Percentiles rank a stretch among this genome's conserved stretches.
Conservation (phyloP, 2,888 invertebrate genomes). For the Augiades crinisus region DNA sequence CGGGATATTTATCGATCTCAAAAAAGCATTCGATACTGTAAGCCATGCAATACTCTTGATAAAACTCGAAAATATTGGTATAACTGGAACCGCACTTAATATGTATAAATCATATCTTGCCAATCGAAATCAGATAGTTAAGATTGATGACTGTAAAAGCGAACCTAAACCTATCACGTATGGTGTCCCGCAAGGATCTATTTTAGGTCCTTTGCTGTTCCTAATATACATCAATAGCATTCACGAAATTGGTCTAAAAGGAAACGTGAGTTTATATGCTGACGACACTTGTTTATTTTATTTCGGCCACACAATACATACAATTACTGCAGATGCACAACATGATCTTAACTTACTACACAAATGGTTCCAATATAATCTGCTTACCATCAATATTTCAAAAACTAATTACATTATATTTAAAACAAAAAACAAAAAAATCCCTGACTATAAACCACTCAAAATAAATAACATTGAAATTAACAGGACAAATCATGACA, state of each 20-base stretch:
- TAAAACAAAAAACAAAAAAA: constrained; percentile 5
- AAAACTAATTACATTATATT: constrained; percentile 8
- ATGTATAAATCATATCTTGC: constrained; percentile 22
- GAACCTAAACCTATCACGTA: not conserved
- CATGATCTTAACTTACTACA: constrained; percentile 1
- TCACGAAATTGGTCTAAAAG: not conserved
- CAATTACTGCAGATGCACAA: not conserved
- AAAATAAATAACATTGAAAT: not conserved
- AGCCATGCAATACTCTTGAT: constrained; percentile 17
- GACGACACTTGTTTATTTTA: constrained; percentile 6
- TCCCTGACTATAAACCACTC: not conserved
- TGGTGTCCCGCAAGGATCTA: constrained; percentile 7
- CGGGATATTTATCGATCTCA: constrained; percentile 24
- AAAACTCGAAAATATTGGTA: constrained; percentile 12
- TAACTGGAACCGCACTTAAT: constrained; percentile 9
- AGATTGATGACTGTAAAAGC: not conserved
- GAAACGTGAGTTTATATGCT: not conserved
- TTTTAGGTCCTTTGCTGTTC: constrained; percentile 4
- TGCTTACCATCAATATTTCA: not conserved
- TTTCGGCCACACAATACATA: not conserved
- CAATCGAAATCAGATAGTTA: constrained; percentile 13
- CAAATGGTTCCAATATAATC: constrained; percentile 2
- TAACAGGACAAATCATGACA: not conserved
- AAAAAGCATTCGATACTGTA: constrained; percentile 21
- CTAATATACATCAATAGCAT: constrained; percentile 5